Evolutionary conservation across 2,888 invertebrate genomes (phyloP), one percentile per base, ranked within the genome.

Genomic region (Omphaloscelis lunosa): DNA sequence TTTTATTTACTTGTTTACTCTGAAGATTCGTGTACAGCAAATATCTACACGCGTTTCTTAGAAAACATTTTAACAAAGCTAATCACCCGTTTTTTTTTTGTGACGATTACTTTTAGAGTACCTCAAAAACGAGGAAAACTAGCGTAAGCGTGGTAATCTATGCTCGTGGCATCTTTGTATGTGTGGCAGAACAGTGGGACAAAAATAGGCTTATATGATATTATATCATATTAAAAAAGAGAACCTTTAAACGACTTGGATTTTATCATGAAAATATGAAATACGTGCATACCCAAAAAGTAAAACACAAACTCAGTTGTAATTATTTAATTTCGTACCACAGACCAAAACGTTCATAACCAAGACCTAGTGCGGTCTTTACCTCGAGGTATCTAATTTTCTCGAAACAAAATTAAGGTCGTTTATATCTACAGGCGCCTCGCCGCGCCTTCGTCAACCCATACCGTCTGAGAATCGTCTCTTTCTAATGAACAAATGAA

Each of bases 401-500:
- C 75, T 78, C 77, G 72, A 82, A 86, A 85, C 79, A 71, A 85
- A 79, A 84, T 86, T 80, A 69, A 76, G 63, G 69, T 70, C 17
- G 58, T 56, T 34, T 76, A 63, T 41, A 29, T 6, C 58, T 34
- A n/a, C 17, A 39, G 17, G 20, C 20, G 77, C 66, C 75, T 27
- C 67, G 67, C 48, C 62, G 66, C 69, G 72, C 72, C 63, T 48
- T 51, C 48, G 39, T 58, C 58, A 69, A 72, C 61, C 72, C 79
- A 73, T 81, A 79, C 77, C 62, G 79, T 84, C 75, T 85, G 71
- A 75, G 71, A 83, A 78, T 79, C 70, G 65, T 70, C 39, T 63
- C 12, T 41, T 77, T 41, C 77, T 82, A 88, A 86, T 86, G 72
- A 85, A 76, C 79, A 81, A 81, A 88, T 79, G 71, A 78, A 86